Conservation (phyloP, 2,888 invertebrate genomes). For the Coenonympha glycerion region DNA sequence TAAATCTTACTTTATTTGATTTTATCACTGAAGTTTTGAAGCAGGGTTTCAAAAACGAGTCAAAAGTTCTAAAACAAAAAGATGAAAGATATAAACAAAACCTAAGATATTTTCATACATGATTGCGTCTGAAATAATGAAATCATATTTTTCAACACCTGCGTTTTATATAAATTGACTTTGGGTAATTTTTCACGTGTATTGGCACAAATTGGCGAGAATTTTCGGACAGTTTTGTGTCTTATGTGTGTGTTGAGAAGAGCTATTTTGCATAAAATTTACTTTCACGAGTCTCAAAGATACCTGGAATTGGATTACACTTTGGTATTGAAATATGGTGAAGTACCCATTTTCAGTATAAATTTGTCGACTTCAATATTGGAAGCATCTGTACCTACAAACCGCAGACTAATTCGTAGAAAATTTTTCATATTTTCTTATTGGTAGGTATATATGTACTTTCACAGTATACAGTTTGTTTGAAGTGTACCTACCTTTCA, state of each 20-base stretch:
- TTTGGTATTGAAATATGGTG: background rate
- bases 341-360: background rate
- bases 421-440: background rate
- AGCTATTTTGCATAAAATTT: background rate
- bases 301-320: constrained; percentile 4
- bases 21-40: no score
- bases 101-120: constrained; percentile 15
- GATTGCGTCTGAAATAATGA: constrained; percentile 24
- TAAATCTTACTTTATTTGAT: no score
- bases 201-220: constrained; percentile 2
- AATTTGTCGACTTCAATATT: constrained; percentile 3
- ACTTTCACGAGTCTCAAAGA: background rate
- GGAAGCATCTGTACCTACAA: background rate
- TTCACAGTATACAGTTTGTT: no score
- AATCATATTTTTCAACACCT: constrained; percentile 25
- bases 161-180: constrained; percentile 26
- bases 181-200: constrained; percentile 18
- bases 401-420: background rate
- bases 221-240: background rate
- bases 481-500: background rate
- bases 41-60: no score
- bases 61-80: no score
- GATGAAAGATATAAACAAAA: background rate
- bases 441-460: background rate
- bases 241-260: background rate